Evolutionary conservation across 1,140 invertebrate species (phyloP).

Genomic region (Popillia japonica): DNA sequence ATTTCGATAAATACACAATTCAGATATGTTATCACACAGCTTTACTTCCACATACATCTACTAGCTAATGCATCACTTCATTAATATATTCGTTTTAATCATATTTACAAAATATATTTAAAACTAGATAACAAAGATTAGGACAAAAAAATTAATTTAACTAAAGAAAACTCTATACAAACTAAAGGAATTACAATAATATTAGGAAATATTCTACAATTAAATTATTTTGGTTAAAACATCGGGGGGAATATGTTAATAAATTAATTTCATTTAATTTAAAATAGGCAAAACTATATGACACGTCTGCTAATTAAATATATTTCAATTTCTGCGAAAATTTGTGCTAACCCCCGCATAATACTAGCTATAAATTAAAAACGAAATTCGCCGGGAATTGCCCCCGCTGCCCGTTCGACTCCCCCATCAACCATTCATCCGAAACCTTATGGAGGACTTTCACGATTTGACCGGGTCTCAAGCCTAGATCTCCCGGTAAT

Average conservation of each 20-base stretch:
- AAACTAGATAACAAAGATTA: conserved; percentile 31
- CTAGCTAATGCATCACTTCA: too few relatives aligned
- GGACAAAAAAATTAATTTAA: conserved; percentile 3
- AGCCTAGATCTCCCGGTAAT: conserved; percentile 61
- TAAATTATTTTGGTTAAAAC: not conserved
- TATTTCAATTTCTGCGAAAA: too few relatives aligned
- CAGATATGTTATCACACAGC: conserved; percentile 3
- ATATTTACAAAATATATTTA: conserved; percentile 8
- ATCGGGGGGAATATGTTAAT: not conserved
- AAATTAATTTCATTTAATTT: not conserved
- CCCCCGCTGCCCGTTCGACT: conserved; percentile 71
- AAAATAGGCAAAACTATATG: not conserved
- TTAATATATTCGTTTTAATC: too few relatives aligned
- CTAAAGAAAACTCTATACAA: conserved; percentile 10
- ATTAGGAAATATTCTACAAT: too few relatives aligned
- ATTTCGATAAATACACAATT: not conserved
- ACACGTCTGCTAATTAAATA: too few relatives aligned
- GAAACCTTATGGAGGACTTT: conserved; percentile 76
- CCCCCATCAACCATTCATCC: conserved; percentile 84
- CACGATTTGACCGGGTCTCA: conserved; percentile 74
- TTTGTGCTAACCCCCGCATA: too few relatives aligned
- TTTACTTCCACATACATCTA: not conserved
- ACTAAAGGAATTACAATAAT: conserved; percentile 8
- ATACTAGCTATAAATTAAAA: conserved; percentile 46
- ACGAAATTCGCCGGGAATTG: conserved; percentile 87